Percentiles rank a stretch among this genome's conserved stretches.
Conservation (phyloP, 2,888 invertebrate genomes). For the Drosophila dives region DNA sequence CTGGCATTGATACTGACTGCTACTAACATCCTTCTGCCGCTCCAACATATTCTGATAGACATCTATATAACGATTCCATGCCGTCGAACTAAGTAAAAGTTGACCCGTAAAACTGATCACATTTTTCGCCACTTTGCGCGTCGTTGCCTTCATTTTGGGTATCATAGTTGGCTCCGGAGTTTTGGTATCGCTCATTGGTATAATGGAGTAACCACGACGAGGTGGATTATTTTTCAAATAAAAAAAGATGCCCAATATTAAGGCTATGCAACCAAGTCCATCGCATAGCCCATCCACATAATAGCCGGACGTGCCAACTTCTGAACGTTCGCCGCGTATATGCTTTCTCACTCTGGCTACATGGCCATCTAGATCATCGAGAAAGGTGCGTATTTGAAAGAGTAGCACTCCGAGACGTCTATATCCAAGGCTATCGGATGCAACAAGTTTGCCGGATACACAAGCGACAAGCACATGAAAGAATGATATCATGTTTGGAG, state of each 20-base stretch:
- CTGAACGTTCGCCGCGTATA: slow-evolving; percentile 91
- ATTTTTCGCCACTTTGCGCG: slow-evolving; percentile 88
- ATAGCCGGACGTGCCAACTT: slow-evolving; percentile 92
- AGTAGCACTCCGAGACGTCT: slow-evolving; percentile 91
- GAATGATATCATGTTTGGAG: slow-evolving; percentile 93
- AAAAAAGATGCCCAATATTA: slow-evolving; percentile 89
- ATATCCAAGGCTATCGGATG: slow-evolving; percentile 89
- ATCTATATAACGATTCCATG: slow-evolving; percentile 94
- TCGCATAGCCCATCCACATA: slow-evolving; percentile 94
- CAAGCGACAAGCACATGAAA: slow-evolving; percentile 92
- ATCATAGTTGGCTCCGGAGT: slow-evolving; percentile 85
- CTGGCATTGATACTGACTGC: slow-evolving; percentile 86
- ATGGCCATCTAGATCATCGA: slow-evolving; percentile 94
- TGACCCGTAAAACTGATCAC: slow-evolving; percentile 89
- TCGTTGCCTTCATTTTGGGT: slow-evolving; percentile 89
- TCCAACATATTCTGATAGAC: slow-evolving; percentile 92
- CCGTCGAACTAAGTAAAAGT: slow-evolving; percentile 90
- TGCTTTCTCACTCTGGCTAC: slow-evolving; percentile 92
- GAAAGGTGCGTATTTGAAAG: slow-evolving; percentile 92
- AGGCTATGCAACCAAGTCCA: slow-evolving; percentile 90
- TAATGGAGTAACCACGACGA: slow-evolving; percentile 89
- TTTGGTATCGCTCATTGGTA: slow-evolving; percentile 85
- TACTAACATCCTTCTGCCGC: slow-evolving; percentile 87
- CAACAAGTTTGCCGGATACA: slow-evolving; percentile 90
- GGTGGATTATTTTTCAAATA: slow-evolving; percentile 91